phyloP scores from a whole-genome alignment of 2,797 vertebrate genomes.

The Pagetopsis macropterus region DNA sequence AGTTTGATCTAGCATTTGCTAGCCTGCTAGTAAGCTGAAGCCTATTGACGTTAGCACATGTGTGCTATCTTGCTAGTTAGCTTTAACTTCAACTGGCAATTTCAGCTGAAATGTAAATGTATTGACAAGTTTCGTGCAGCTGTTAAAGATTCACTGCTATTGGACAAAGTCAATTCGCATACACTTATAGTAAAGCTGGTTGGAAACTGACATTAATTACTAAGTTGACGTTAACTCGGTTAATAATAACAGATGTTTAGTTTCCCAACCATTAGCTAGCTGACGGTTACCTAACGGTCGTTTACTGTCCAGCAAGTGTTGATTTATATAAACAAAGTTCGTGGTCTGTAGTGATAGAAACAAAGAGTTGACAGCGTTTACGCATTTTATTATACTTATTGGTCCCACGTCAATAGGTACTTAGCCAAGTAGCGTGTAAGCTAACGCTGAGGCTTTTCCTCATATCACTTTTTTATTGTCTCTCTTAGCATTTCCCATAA shows the following conservation, averaged over 20 bases:
- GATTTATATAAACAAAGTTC: constrained; percentile 19
- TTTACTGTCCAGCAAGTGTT: constrained; percentile 3
- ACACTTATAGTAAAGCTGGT: fast-evolving
- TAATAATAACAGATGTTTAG: constrained; percentile 64
- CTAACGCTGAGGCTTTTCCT: neutral
- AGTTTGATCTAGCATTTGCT: constrained; percentile 29
- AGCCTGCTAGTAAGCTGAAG: constrained; percentile 50
- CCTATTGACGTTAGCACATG: constrained; percentile 48
- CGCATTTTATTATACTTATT: neutral
- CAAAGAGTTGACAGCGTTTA: neutral
- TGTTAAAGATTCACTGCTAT: neutral
- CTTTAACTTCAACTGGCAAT: neutral
- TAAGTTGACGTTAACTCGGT: constrained; percentile 3
- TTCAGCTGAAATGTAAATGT: neutral
- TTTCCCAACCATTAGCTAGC: constrained; percentile 61
- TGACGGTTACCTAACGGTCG: constrained; percentile 21
- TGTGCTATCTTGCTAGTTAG: constrained; percentile 33
- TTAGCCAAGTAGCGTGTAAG: constrained; percentile 1
- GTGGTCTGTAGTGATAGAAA: neutral
- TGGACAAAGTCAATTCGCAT: fast-evolving
- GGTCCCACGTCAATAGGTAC: neutral
- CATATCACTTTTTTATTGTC: neutral
- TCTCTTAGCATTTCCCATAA: neutral
- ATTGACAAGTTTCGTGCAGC: neutral
- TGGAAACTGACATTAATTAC: neutral